Evolutionary conservation across 2,888 invertebrate species (phyloP).

Genomic region (Serrognathus titanus): DNA sequence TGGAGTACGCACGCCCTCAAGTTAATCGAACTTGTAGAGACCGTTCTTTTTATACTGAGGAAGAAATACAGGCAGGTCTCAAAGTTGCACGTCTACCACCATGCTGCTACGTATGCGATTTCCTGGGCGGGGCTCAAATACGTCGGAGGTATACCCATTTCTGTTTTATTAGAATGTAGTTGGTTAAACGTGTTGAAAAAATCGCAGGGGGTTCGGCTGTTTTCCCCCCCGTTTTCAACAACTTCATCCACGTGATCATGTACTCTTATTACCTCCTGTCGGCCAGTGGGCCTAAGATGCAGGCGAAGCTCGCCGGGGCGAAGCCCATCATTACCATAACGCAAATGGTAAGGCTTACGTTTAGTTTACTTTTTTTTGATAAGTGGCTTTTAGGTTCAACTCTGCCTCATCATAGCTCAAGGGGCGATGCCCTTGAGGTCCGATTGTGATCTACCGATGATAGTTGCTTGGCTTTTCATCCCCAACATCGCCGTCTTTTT

Average conservation of each 20-base stretch:
- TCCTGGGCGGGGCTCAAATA: slow-evolving; percentile 62
- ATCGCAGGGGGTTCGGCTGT: slow-evolving; percentile 62
- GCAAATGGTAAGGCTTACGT: slow-evolving; percentile 60
- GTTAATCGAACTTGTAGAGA: slow-evolving; percentile 64
- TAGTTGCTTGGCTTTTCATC: too few species aligned
- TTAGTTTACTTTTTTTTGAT: neutral
- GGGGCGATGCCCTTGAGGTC: too few species aligned
- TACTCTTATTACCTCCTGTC: slow-evolving; percentile 70
- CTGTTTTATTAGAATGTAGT: too few species aligned
- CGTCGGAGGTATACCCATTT: slow-evolving; percentile 64
- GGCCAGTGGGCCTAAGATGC: slow-evolving; percentile 58
- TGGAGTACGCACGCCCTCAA: slow-evolving; percentile 67
- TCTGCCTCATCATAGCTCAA: too few species aligned
- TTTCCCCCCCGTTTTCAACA: slow-evolving; percentile 64
- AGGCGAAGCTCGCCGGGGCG: slow-evolving; percentile 55
- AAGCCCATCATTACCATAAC: slow-evolving; percentile 57
- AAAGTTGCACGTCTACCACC: slow-evolving; percentile 72
- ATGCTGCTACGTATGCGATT: slow-evolving; percentile 58
- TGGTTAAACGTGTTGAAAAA: too few species aligned
- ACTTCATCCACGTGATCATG: slow-evolving; percentile 70
- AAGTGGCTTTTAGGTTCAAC: too few species aligned
- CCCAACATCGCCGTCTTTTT: too few species aligned
- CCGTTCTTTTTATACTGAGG: slow-evolving; percentile 66
- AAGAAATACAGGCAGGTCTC: slow-evolving; percentile 71
- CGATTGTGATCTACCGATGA: too few species aligned